Base-by-base conservation (phyloP, 2,888 invertebrate species). In the Oconnorella tubifera region DNA sequence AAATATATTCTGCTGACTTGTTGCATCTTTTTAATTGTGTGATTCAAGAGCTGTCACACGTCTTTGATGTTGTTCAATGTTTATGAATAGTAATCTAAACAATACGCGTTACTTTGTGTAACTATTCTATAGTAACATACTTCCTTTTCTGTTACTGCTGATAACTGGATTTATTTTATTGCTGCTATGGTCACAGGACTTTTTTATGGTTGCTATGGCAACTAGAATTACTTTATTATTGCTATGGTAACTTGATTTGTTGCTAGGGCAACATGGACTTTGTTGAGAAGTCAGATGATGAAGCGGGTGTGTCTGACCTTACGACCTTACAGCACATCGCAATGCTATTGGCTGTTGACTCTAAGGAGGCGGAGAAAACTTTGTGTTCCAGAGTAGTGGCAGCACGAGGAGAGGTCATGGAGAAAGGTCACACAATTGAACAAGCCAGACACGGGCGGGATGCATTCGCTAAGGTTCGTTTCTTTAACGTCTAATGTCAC, bases 381-480 rank as follows among this genome's bases (percentile, higher is more conserved):
- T 84, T 98, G 76, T 90, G 90, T 63, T 90, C 90, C 66, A 86
- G 97, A 66, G 91, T 94, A 56, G 91, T 99, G 74, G 90, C 97
- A 0, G 96, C 97, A 0, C 90, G 92, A 19, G 95, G 95, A 71
- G 92, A 92, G 81, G 88, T 94, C 28, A 89, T 94, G 86, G 88
- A 90, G 80, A 97, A 97, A 83, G 89, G 89, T 70, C 93, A 97
- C 80, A 91, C 91, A 60, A 86, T 90, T 56, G 83, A 85, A 0
- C 92, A 95, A 79, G 94, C 96, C 0, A 86, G 89, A 75, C 91
- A 90, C 78, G 97, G 94, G 14, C 84, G 92, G 70, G 91, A 96
- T 82, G 97, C 98, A 2, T 85, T 95, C 61, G 92, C 94, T 1
- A 98, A 98, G 86, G 88, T 87, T 73, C 1, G 56, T 57, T 58